These are phyloP conservation scores for Alfaro cultratus DNA, from an alignment of 2,797 vertebrate species.

Conservation along the genomic window DNA sequence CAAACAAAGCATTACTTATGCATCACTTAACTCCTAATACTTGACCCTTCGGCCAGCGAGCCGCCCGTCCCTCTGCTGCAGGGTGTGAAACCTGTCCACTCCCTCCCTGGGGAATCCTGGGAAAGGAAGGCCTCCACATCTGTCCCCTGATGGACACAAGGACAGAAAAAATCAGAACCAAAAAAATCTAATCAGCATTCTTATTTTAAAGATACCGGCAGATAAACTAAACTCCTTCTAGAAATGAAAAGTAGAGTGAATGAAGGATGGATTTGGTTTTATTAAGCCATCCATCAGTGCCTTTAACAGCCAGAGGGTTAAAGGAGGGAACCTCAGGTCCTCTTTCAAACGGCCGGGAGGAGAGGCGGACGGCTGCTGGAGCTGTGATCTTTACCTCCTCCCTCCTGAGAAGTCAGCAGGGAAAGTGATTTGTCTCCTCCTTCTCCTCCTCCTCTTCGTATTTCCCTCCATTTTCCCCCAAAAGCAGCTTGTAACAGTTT, in stretches of 20 bases:
- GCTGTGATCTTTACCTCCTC: constrained; percentile 81
- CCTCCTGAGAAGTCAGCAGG: constrained; percentile 79
- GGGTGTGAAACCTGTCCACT: constrained; percentile 76
- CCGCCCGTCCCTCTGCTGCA: constrained; percentile 38
- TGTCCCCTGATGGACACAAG: constrained; percentile 68
- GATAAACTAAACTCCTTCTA: background rate
- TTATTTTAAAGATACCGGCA: background rate
- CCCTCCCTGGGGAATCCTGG: constrained; percentile 80
- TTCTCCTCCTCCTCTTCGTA: constrained; percentile 54
- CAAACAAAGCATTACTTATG: constrained; percentile 77
- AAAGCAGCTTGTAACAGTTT: constrained; percentile 46
- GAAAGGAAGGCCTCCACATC: constrained; percentile 81
- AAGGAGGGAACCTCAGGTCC: constrained; percentile 67
- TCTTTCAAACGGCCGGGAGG: constrained; percentile 69
- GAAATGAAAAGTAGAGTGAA: constrained; percentile 38
- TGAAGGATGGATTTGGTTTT: constrained; percentile 67
- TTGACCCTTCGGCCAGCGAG: constrained; percentile 70
- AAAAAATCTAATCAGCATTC: background rate
- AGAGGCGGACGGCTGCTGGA: constrained; percentile 43
- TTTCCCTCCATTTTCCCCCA: constrained; percentile 49
- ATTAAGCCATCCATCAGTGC: constrained; percentile 84
- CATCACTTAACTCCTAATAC: constrained; percentile 73
- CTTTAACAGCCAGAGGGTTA: constrained; percentile 76
- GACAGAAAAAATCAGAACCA: constrained; percentile 13
- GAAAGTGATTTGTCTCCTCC: constrained; percentile 82